Conservation (phyloP, 2,113 vertebrate genomes). For the Serinus canaria region DNA sequence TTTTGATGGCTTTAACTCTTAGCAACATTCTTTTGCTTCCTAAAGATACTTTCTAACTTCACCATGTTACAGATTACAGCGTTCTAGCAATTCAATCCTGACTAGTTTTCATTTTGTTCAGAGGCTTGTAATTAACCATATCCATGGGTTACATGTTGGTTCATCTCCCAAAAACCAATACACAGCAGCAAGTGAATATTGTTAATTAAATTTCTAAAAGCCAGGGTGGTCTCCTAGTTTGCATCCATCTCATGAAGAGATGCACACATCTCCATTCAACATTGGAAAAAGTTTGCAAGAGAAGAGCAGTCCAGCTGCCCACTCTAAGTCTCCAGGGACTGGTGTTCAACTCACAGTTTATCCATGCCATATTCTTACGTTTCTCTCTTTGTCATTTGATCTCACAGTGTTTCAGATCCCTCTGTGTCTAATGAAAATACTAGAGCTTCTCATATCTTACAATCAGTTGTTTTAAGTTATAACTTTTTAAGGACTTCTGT, state of each 20-base stretch:
- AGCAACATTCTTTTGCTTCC: background rate
- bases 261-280: background rate
- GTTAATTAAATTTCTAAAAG: background rate
- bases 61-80: background rate
- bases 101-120: background rate
- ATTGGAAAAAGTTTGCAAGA: background rate
- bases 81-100: background rate
- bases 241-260: background rate
- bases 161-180: background rate
- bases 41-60: background rate
- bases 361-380: background rate
- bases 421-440: background rate
- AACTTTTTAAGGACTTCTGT: background rate
- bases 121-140: background rate
- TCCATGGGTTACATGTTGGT: background rate
- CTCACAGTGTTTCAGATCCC: background rate
- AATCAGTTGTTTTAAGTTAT: background rate
- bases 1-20: background rate
- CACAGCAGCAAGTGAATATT: background rate
- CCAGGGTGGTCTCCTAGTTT: background rate
- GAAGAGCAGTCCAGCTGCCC: background rate
- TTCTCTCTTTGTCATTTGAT: background rate
- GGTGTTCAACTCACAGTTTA: background rate
- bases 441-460: background rate
- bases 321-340: background rate